Evolutionary conservation across 2,888 invertebrate genomes (phyloP).

Genomic region (Andrena bucephala): DNA sequence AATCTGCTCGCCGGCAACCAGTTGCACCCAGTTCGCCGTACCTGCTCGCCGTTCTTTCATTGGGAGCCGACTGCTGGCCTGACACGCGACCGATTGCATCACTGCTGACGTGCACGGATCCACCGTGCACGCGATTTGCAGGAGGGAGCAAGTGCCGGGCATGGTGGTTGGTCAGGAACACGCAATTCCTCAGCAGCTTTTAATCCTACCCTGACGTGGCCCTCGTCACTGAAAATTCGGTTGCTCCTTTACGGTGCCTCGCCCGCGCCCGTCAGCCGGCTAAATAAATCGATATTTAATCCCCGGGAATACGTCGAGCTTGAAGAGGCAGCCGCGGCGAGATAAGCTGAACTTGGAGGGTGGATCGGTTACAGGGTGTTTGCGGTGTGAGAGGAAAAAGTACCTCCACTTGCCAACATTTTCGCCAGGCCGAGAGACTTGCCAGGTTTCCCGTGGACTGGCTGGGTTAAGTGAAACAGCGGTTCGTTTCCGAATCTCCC

Average conservation of each 20-base stretch:
- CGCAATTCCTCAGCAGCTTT: neutral
- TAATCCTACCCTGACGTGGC: neutral
- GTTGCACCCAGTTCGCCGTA: neutral
- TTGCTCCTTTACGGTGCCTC: neutral
- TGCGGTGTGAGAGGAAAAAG: neutral
- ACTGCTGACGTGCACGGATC: neutral
- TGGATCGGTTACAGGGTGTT: neutral
- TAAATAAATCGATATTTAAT: conserved; percentile 1
- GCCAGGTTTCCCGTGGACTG: too few species aligned
- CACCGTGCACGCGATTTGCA: neutral
- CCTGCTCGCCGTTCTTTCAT: neutral
- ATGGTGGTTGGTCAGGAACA: neutral
- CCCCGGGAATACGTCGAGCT: neutral
- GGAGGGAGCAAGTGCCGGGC: too few species aligned
- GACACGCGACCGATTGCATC: conserved; percentile 1
- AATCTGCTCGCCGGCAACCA: conserved; percentile 3
- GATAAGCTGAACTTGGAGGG: neutral
- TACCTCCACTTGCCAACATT: neutral
- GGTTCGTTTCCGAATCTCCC: neutral
- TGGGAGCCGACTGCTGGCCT: neutral
- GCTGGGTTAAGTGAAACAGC: neutral
- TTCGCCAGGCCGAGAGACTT: too few species aligned
- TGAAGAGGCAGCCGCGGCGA: neutral
- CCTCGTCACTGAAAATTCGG: neutral
- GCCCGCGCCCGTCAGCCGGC: too few species aligned